phyloP scores from a whole-genome alignment of 2,888 invertebrate species.

The Bhutanitis thaidina region DNA sequence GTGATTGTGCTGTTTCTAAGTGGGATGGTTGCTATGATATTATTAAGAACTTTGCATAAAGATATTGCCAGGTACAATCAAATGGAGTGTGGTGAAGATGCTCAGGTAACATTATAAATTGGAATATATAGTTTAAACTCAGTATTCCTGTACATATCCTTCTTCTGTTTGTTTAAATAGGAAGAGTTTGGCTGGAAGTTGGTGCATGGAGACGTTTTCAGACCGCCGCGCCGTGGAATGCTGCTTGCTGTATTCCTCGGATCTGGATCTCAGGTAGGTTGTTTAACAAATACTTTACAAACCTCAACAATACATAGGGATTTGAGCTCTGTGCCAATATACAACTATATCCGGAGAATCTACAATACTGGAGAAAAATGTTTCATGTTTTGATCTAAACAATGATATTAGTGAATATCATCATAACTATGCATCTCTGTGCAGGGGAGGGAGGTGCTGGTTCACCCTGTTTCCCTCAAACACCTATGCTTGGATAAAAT shows the following conservation, averaged over 20 bases:
- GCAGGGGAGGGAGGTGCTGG: too few species aligned
- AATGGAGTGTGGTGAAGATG: slow-evolving; percentile 92
- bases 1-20: slow-evolving; percentile 98
- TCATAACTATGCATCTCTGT: too few species aligned
- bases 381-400: too few species aligned
- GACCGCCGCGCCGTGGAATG: slow-evolving; percentile 98
- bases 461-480: too few species aligned
- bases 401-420: too few species aligned
- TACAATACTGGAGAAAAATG: too few species aligned
- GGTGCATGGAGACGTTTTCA: slow-evolving; percentile 98
- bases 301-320: too few species aligned
- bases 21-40: slow-evolving; percentile 99
- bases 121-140: neutral
- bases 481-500: too few species aligned
- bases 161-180: slow-evolving; percentile 61
- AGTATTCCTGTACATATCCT: neutral
- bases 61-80: slow-evolving; percentile 99
- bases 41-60: slow-evolving; percentile 96
- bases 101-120: slow-evolving; percentile 86
- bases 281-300: neutral
- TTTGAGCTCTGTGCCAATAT: too few species aligned
- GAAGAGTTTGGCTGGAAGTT: slow-evolving; percentile 99
- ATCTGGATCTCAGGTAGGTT: slow-evolving; percentile 92
- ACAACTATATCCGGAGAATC: too few species aligned
- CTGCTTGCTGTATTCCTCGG: slow-evolving; percentile 97